Evolutionary conservation across 2,888 invertebrate genomes (phyloP).

Genomic region (Cerastis leucographa): DNA sequence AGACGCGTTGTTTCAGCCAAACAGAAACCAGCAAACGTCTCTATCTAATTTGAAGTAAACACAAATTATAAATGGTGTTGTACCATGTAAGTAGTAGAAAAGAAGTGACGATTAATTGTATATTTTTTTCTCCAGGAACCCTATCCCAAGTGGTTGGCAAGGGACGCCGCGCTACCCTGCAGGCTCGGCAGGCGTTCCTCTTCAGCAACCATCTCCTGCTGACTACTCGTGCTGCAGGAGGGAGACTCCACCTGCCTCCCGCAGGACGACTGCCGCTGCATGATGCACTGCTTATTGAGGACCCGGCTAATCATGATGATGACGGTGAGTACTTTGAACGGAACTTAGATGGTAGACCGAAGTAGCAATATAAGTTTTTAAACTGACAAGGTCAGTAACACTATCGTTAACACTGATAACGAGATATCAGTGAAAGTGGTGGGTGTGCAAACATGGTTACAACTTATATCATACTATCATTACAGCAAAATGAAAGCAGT

Average conservation of each 20-base stretch:
- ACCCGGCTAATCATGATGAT: constrained; percentile 93
- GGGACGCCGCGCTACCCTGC: constrained; percentile 85
- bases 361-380: background rate
- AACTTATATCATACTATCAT: too few species aligned
- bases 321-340: constrained; percentile 88
- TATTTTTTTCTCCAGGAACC: constrained; percentile 89
- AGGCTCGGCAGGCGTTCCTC: constrained; percentile 95
- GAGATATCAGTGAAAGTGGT: too few species aligned
- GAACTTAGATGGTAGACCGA: background rate
- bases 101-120: too few species aligned
- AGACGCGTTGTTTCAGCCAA: too few species aligned
- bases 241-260: constrained; percentile 96
- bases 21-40: too few species aligned
- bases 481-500: too few species aligned
- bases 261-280: constrained; percentile 95
- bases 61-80: too few species aligned
- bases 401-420: too few species aligned
- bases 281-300: constrained; percentile 96
- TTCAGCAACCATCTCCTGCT: constrained; percentile 97
- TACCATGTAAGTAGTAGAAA: too few species aligned
- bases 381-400: too few species aligned
- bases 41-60: too few species aligned
- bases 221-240: constrained; percentile 95
- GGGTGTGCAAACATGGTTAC: too few species aligned
- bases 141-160: constrained; percentile 93